Base-by-base conservation (phyloP, 2,113 vertebrate genomes). In the Caranx melampygus region DNA sequence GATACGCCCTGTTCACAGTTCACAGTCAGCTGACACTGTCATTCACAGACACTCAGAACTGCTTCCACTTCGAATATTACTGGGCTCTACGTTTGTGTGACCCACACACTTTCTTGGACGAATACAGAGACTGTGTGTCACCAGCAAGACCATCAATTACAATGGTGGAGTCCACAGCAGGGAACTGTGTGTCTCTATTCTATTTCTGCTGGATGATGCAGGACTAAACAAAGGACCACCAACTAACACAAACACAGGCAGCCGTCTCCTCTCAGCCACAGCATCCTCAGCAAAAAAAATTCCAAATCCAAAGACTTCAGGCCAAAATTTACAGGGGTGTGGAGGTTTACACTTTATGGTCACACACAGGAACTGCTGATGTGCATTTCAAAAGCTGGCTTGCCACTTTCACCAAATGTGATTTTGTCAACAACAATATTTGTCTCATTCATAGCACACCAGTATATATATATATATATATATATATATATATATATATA, bases 171-270 rank as follows among this genome's bases (percentile, higher is more conserved):
- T 70, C 66, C 63, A 45, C 31, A 45, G 55, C 3, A 3, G 69
- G 60, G 60, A 68, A 59, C 82, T 31, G 55, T 3, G 62, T 18
- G 71, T 78, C 47, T 75, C 57, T 55, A 63, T 54, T 81, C 82
- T 65, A 60, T 85, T 89, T 81, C 87, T 78, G 82, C 81, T 79
- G 76, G 71, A 62, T 80, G 82, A 63, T 57, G 62, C 57, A 15
- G 86, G 82, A 86, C 91, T 89, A 91, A 91, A 90, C 85, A 89
- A 87, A 90, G 77, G 85, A 87, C 87, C 90, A 89, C 87, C 85
- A 80, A 80, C 72, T 57, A 80, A 83, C 79, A 86, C 78, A 77
- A 67, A 80, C 76, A 80, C 67, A 42, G 74, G 64, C 87, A 73
- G 61, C 66, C 35, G 35, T 26, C 4, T 54, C 69, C 40, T 72